Conservation (phyloP, 2,797 vertebrate species). For the Sebastes itinus region DNA sequence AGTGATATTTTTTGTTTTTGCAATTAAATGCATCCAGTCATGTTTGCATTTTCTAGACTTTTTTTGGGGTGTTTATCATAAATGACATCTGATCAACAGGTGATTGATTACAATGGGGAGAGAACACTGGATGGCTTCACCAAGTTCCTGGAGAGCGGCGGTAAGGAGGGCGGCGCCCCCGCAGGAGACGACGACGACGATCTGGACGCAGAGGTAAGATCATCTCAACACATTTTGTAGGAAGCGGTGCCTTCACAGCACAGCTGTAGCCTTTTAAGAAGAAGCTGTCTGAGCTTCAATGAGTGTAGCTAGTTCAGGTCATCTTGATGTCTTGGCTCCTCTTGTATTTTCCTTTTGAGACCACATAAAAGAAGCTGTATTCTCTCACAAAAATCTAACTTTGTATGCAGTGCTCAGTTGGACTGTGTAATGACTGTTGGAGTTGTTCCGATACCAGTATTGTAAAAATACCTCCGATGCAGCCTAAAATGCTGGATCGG, state of each 20-base stretch:
- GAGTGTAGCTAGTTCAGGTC: not conserved
- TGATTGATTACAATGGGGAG: conserved; percentile 96
- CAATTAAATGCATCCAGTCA: not conserved
- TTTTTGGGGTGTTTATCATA: not conserved
- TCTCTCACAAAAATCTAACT: not conserved
- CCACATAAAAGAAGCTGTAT: not conserved
- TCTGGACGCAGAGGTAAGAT: conserved; percentile 75
- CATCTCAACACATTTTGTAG: not conserved
- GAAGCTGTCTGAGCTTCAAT: not conserved
- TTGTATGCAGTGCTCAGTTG: not conserved
- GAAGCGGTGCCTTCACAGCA: not conserved
- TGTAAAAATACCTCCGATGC: not conserved
- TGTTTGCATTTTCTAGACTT: not conserved
- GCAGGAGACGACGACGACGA: conserved; percentile 86
- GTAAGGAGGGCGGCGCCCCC: conserved; percentile 91
- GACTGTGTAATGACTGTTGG: not conserved
- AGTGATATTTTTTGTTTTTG: not conserved
- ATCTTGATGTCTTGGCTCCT: not conserved
- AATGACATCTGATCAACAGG: conserved; percentile 73
- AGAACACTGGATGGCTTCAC: conserved; percentile 95
- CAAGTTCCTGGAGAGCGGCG: conserved; percentile 96
- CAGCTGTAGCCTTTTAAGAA: not conserved
- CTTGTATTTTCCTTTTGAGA: not conserved
- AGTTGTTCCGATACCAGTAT: not conserved
- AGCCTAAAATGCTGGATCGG: not conserved